Conservation (phyloP, 2,113 vertebrate species). For the Pseudorasbora parva region DNA sequence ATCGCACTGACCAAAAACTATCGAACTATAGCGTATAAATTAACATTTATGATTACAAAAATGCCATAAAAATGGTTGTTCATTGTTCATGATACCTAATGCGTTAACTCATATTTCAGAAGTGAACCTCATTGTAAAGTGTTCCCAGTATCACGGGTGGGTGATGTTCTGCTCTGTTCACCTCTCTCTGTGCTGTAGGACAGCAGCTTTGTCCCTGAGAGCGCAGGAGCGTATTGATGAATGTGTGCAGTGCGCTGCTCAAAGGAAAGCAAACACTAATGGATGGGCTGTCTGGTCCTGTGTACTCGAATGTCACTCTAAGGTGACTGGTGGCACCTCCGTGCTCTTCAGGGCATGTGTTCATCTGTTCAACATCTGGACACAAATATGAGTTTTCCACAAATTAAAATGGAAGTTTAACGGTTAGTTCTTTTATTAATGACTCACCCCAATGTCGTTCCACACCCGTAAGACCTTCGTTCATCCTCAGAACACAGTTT, state of each 20-base stretch:
- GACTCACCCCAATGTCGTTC: too few relatives aligned
- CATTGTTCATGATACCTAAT: background rate
- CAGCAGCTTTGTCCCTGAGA: background rate
- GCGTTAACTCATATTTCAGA: background rate
- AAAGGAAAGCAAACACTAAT: constrained; percentile 11
- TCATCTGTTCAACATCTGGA: constrained; percentile 21
- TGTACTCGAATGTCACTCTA: background rate
- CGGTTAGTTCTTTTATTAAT: too few relatives aligned
- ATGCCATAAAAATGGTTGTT: background rate
- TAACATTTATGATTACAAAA: background rate
- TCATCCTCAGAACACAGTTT: too few relatives aligned
- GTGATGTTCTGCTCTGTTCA: background rate
- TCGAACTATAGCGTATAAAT: background rate
- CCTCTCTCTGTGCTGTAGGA: background rate
- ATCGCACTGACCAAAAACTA: background rate
- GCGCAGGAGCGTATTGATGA: constrained; percentile 7
- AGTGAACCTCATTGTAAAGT: background rate
- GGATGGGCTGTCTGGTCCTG: background rate
- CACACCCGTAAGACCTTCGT: too few relatives aligned
- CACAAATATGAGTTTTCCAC: background rate
- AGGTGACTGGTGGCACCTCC: background rate
- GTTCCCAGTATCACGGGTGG: background rate
- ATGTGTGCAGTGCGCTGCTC: background rate
- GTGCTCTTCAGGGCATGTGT: background rate
- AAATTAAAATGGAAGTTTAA: background rate